Conservation (phyloP, 2,888 invertebrate genomes). For the Elegia similella region DNA sequence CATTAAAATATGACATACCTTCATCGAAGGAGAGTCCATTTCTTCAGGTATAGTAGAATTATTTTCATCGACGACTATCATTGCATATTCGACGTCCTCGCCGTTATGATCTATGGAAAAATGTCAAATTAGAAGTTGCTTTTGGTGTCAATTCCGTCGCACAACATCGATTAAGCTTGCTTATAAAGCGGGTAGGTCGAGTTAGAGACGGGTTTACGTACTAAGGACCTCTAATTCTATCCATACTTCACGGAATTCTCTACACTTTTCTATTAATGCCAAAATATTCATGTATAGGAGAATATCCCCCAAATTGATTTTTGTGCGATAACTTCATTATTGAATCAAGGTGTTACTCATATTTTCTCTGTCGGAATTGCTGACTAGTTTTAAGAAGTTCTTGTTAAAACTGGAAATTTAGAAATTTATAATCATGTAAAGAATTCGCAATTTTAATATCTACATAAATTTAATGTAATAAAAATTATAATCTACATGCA, state of each 20-base stretch:
- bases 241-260: slow-evolving; percentile 23
- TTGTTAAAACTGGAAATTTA: neutral
- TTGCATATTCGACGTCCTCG: slow-evolving; percentile 93
- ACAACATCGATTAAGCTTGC: slow-evolving; percentile 72
- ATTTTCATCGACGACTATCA: slow-evolving; percentile 94
- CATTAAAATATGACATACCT: slow-evolving; percentile 78
- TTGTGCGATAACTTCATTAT: too few relatives aligned
- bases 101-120: slow-evolving; percentile 75
- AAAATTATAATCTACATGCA: slow-evolving; percentile 29
- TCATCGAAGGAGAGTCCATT: slow-evolving; percentile 92
- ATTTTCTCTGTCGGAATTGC: too few relatives aligned
- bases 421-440: slow-evolving; percentile 18
- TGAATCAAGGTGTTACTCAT: too few relatives aligned
- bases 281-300: neutral
- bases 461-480: slow-evolving; percentile 16
- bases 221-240: slow-evolving; percentile 11
- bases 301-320: too few relatives aligned
- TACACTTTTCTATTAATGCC: slow-evolving; percentile 1
- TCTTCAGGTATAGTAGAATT: slow-evolving; percentile 90
- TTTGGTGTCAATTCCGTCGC: slow-evolving; percentile 17
- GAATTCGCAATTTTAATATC: slow-evolving; percentile 24
- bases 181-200: slow-evolving; percentile 55
- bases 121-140: slow-evolving; percentile 1
- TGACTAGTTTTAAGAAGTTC: too few relatives aligned
- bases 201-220: slow-evolving; percentile 16